Conservation (phyloP, 2,113 vertebrate genomes). For the Odontesthes bonariensis region DNA sequence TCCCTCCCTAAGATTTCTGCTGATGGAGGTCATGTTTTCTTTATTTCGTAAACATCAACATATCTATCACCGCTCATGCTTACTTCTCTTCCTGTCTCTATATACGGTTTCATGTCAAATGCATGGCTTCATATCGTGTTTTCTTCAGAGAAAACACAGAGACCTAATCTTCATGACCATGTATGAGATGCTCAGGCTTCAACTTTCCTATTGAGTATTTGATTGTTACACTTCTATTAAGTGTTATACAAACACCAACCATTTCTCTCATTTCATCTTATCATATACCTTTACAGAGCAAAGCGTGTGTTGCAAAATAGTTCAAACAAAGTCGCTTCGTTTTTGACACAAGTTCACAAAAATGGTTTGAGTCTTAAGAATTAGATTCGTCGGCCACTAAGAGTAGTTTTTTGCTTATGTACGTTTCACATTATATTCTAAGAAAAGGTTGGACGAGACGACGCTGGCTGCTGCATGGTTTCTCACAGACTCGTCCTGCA, state of each 20-base stretch:
- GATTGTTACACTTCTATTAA: neutral
- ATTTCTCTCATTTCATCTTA: neutral
- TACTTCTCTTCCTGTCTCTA: no score
- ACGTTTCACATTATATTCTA: neutral
- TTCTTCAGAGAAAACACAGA: slow-evolving; percentile 1
- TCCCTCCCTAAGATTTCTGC: no score
- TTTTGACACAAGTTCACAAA: no score
- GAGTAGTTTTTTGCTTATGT: neutral
- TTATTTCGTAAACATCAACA: no score
- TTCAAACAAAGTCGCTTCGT: no score
- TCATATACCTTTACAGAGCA: neutral
- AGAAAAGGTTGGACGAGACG: neutral
- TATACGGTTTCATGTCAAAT: neutral
- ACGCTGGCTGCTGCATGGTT: neutral
- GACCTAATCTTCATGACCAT: no score
- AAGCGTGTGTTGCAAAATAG: no score
- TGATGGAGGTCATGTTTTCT: no score
- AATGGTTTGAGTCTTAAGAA: no score
- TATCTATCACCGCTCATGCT: no score
- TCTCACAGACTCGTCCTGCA: slow-evolving; percentile 62
- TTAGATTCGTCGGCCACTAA: neutral
- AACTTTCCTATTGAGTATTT: neutral
- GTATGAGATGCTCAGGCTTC: neutral
- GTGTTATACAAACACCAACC: neutral
- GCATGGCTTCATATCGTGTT: neutral